Base-by-base conservation (phyloP, 2,113 vertebrate genomes). In the Nesogale talazaci region DNA sequence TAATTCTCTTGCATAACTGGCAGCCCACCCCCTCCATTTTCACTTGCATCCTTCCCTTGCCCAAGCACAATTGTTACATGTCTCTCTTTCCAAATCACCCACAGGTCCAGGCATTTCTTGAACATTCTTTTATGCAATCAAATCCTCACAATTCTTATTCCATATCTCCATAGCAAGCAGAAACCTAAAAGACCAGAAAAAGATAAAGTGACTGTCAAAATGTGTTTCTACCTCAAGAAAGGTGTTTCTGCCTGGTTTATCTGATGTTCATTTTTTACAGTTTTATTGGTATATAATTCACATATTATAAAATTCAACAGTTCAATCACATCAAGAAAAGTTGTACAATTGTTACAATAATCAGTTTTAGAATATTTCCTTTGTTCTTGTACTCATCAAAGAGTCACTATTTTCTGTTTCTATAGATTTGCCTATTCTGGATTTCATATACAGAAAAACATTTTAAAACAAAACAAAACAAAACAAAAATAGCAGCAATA, bases 121-220 rank as follows among this genome's bases (percentile, higher is more conserved):
- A 76, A 42, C 17, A 57, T 83, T 79, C 27, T 83, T 75, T 85
- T 75, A 80, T 16, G 46, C 85, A 82, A 92, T 56, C 93, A 40
- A 63, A 10, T 42, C 56, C 61, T 88, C 38, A 70, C 17, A 80
- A 52, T 84, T 76, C 86, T 70, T 67, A 75, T 85, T 83, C 46
- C 85, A 40, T 29, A 14, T 79, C 70, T 93, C 77, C 77, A 25
- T 86, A 76, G 59, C 70, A 92, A 25, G 19, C 82, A 22, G 86
- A 80, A 85, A 52, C 34, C 67, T 72, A 77, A 74, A 83, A 8
- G 38, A 87, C 36, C 52, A 56, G 79, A 81, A 79, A 88, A 93
- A 88, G 59, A 61, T 76, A 87, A 94, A 46, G 11, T 65, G 65
- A 70, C 57, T 94, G 89, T 17, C 34, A 65, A 74, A 59, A 87